These are phyloP conservation scores for Scaptomyza montana DNA, from an alignment of 1,140 invertebrate genomes.

Conservation along the genomic window DNA sequence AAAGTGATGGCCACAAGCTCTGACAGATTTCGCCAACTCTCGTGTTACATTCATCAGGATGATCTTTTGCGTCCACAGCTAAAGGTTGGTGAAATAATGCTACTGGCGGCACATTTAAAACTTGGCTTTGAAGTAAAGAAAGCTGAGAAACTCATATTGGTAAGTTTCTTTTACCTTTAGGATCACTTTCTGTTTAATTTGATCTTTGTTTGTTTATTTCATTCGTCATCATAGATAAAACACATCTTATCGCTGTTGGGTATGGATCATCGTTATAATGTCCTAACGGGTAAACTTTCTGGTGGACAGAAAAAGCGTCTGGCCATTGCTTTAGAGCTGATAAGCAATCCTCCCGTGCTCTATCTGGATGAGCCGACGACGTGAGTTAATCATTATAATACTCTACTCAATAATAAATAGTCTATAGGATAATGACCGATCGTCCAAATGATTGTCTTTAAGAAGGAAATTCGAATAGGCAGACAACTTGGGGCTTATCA, in stretches of 20 bases:
- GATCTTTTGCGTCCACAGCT: conserved; percentile 91
- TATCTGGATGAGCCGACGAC: conserved; percentile 97
- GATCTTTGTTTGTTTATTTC: neutral
- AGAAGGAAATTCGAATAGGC: neutral
- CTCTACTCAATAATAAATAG: conserved; percentile 9
- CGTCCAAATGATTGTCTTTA: neutral
- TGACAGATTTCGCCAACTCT: conserved; percentile 89
- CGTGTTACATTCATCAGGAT: conserved; percentile 96
- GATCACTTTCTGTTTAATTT: neutral
- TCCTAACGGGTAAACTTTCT: conserved; percentile 89
- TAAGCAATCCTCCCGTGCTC: conserved; percentile 95
- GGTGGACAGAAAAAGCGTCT: conserved; percentile 95
- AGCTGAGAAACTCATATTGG: conserved; percentile 68
- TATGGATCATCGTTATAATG: conserved; percentile 87
- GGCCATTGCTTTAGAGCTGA: conserved; percentile 92
- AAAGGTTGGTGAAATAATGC: conserved; percentile 93
- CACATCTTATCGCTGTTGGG: conserved; percentile 90
- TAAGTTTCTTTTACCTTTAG: conserved; percentile 34
- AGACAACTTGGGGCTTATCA: neutral
- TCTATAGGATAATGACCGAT: neutral
- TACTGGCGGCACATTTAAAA: conserved; percentile 93
- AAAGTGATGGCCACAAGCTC: conserved; percentile 88
- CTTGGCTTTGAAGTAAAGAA: conserved; percentile 87
- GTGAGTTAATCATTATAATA: conserved; percentile 85
- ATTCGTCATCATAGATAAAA: conserved; percentile 81